phyloP scores from a whole-genome alignment of 2,797 vertebrate species.

The Tauraco hartlaubi region DNA sequence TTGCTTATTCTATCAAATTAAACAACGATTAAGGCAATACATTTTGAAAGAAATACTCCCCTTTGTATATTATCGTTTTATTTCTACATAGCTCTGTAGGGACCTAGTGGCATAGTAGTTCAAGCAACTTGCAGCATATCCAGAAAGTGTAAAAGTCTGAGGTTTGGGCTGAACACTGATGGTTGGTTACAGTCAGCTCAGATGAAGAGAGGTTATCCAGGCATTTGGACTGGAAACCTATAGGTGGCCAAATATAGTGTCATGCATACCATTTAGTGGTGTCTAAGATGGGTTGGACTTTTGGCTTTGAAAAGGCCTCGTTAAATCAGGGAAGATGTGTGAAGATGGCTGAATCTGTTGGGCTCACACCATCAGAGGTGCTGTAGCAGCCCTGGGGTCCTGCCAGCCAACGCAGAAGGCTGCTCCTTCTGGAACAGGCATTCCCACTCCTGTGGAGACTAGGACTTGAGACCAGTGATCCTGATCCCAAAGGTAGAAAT shows the following conservation, averaged over 20 bases:
- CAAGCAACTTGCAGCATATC: background rate
- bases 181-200: background rate
- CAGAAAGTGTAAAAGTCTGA: background rate
- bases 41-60: background rate
- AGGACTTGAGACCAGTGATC: background rate
- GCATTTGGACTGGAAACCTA: background rate
- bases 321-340: background rate
- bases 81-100: background rate
- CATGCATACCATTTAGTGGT: background rate
- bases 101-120: background rate
- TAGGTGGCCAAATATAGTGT: background rate
- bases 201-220: background rate
- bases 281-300: background rate
- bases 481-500: background rate
- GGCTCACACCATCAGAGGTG: accelerated
- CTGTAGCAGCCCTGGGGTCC: background rate
- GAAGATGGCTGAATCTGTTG: background rate
- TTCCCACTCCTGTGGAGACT: background rate
- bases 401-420: background rate
- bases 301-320: background rate
- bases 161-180: background rate
- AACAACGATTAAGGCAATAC: background rate
- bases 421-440: background rate
- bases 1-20: background rate
- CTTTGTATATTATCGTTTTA: background rate